Evolutionary conservation across 2,113 vertebrate genomes (phyloP).

Genomic region (Mastomys coucha): DNA sequence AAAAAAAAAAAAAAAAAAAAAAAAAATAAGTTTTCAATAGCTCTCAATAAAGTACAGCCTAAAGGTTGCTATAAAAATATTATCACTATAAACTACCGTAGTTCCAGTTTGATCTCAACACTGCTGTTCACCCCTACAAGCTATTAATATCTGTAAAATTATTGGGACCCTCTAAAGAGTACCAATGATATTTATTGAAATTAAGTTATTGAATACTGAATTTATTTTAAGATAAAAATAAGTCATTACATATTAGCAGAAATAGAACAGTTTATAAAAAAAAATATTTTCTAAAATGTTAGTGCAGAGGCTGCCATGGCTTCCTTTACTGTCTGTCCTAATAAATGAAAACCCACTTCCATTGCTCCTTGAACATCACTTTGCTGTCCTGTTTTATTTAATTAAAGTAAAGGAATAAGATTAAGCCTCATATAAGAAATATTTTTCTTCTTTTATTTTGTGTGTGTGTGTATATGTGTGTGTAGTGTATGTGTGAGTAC

Average conservation of each 20-base stretch:
- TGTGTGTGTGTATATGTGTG: neutral
- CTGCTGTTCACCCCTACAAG: neutral
- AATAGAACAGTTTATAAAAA: neutral
- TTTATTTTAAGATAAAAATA: constrained; percentile 53
- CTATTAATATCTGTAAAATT: neutral
- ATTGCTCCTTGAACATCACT: neutral
- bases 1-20: too few relatives aligned
- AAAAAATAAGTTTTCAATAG: neutral
- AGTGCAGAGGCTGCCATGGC: neutral
- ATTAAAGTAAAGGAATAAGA: neutral
- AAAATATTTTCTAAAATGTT: neutral
- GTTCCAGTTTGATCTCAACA: neutral
- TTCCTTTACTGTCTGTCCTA: constrained; percentile 12
- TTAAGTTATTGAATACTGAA: neutral
- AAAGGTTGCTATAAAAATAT: neutral
- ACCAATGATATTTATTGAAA: neutral
- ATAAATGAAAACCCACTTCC: neutral
- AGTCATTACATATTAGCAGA: neutral
- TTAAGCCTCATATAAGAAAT: neutral
- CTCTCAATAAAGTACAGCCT: neutral
- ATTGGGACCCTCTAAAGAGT: neutral
- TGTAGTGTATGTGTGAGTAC: neutral
- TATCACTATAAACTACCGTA: neutral
- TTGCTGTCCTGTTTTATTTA: neutral
- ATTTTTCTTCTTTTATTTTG: neutral